A percentile compares a stretch with the other conserved stretches of the same genome.
phyloP scores from a whole-genome alignment of 2,797 vertebrate genomes.

The Helicolenus hilgendorfi region DNA sequence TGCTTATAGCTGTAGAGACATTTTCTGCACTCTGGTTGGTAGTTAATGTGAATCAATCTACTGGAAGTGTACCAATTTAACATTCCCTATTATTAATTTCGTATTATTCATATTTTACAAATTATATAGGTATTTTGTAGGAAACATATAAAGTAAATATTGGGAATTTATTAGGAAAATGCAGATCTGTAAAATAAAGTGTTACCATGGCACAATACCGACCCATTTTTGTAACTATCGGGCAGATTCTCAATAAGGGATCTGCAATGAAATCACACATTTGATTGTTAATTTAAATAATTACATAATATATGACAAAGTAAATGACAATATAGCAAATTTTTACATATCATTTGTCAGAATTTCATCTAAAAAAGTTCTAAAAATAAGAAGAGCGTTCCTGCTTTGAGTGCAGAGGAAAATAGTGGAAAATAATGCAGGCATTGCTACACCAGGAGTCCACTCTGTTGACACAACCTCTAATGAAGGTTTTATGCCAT shows the following conservation, averaged over 20 bases:
- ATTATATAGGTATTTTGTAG: neutral
- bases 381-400: neutral
- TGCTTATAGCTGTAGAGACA: neutral
- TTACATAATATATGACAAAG: neutral
- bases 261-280: neutral
- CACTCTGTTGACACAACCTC: conserved; percentile 45
- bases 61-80: neutral
- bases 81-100: neutral
- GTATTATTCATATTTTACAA: neutral
- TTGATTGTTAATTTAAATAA: neutral
- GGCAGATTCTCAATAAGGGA: neutral
- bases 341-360: neutral
- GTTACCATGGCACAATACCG: neutral
- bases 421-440: conserved; percentile 7
- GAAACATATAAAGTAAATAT: neutral
- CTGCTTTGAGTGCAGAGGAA: neutral
- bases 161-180: neutral
- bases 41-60: neutral
- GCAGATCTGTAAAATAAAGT: neutral
- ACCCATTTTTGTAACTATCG: neutral
- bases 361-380: neutral
- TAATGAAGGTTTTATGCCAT: conserved; percentile 50
- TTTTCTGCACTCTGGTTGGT: neutral
- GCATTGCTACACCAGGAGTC: conserved; percentile 16
- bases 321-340: neutral